Conservation (phyloP, 2,888 invertebrate genomes). For the Mimachlamys varia region DNA sequence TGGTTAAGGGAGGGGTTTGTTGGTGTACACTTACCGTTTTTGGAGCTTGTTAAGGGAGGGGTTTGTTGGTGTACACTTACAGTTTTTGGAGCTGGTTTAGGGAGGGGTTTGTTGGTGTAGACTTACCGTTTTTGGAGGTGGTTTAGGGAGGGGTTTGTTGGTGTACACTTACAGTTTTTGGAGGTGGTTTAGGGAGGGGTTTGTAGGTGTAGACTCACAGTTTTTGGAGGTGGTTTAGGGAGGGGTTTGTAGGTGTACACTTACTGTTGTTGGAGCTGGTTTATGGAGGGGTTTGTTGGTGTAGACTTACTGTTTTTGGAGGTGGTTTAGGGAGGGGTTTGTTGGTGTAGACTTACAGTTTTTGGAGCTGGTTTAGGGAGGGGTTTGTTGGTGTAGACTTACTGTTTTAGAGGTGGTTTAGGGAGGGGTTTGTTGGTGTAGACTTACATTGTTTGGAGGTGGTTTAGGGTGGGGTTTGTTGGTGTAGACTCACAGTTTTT, state of each 20-base stretch:
- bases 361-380: constrained; percentile 1
- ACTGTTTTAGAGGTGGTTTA: background rate
- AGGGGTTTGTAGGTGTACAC: background rate
- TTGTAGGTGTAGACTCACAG: background rate
- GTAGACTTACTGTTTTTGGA: background rate
- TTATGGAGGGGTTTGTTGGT: background rate
- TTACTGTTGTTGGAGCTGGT: background rate
- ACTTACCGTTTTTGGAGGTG: constrained; percentile 4
- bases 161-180: background rate
- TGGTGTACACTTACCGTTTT: background rate
- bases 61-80: background rate
- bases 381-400: background rate
- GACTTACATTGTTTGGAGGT: background rate
- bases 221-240: constrained; percentile 1
- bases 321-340: constrained; percentile 1
- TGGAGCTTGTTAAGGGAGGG: background rate
- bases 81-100: background rate
- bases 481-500: background rate
- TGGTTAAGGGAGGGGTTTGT: background rate
- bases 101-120: background rate
- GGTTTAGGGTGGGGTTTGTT: background rate
- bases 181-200: background rate
- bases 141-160: background rate
- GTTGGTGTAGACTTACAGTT: background rate
- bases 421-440: background rate